Evolutionary conservation across 2,113 vertebrate genomes (phyloP).

Genomic region (Pollimyrus isidori): DNA sequence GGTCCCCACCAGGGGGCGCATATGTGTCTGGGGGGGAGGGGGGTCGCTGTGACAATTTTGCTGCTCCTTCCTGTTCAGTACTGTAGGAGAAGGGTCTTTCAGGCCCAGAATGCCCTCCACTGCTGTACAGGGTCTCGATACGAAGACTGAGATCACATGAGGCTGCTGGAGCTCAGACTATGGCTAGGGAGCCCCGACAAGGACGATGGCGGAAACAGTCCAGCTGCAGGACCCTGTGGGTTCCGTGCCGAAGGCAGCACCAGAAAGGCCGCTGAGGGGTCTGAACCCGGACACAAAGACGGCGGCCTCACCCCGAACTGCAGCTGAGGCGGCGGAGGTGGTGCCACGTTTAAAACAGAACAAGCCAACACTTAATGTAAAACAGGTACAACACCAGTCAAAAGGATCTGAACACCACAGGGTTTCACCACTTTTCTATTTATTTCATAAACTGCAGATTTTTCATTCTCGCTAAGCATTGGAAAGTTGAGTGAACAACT

Average conservation of each 20-base stretch:
- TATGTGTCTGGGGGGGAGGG: not conserved
- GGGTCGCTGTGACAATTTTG: not conserved
- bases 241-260: not conserved
- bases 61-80: not conserved
- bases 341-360: not conserved
- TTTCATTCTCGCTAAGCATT: no score
- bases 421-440: no score
- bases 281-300: not conserved
- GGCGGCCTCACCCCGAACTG: not conserved
- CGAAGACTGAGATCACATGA: not conserved
- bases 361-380: not conserved
- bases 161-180: no score
- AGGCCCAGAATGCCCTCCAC: not conserved
- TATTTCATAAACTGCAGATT: no score
- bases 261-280: not conserved
- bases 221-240: not conserved
- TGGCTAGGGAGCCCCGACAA: no score
- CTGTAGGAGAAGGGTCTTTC: not conserved
- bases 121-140: not conserved
- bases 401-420: not conserved
- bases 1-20: not conserved
- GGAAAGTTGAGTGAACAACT: no score
- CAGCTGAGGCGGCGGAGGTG: not conserved
- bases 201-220: not conserved
- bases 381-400: not conserved